phyloP scores from a whole-genome alignment of 2,888 invertebrate species.

The Callinectes sapidus region DNA sequence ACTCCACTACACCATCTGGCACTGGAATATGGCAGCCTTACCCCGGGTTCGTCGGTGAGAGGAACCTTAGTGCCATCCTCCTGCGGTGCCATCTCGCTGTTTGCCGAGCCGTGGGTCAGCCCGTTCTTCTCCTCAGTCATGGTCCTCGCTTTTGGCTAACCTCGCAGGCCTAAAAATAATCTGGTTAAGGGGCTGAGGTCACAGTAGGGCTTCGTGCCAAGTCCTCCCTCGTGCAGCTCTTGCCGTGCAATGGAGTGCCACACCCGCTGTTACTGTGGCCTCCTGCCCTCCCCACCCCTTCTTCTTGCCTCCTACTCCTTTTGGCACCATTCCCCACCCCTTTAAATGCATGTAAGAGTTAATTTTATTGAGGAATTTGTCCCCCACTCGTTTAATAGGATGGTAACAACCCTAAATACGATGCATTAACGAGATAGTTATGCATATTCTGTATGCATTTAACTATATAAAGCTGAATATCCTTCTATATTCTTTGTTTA shows the following conservation, averaged over 20 bases:
- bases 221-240: not conserved
- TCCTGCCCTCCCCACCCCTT: not conserved
- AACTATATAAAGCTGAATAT: not conserved
- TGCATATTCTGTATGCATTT: too few species aligned
- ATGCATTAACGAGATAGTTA: not conserved
- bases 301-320: not conserved
- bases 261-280: constrained; percentile 2
- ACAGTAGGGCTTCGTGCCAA: constrained; percentile 64
- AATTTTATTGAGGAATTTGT: not conserved
- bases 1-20: not conserved
- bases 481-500: not conserved
- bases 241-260: not conserved
- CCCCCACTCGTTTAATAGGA: too few species aligned
- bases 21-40: not conserved
- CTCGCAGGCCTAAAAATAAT: constrained; percentile 62
- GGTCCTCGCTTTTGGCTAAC: not conserved
- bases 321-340: too few species aligned
- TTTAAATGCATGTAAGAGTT: not conserved
- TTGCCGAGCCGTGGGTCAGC: constrained; percentile 63
- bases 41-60: constrained; percentile 65
- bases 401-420: too few species aligned
- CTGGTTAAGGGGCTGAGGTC: constrained; percentile 25
- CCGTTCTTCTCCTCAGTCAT: constrained; percentile 72
- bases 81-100: constrained; percentile 72
- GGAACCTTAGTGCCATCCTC: constrained; percentile 71